Conservation (phyloP, 1,140 invertebrate genomes). For the Fragariocoptes setiger region DNA sequence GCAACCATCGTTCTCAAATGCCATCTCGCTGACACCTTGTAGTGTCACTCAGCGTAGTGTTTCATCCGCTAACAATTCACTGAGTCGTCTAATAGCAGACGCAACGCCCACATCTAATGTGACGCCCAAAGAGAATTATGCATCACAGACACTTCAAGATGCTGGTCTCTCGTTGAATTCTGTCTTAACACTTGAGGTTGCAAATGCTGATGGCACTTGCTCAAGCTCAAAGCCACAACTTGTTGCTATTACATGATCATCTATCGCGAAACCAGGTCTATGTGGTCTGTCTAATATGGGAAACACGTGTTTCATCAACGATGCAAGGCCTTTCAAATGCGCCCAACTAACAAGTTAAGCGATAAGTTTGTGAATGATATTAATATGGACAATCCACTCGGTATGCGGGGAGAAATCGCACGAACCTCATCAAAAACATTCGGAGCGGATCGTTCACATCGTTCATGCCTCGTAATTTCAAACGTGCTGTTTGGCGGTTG, state of each 20-base stretch:
- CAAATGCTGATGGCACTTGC: constrained; percentile 22
- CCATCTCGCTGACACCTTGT: no score
- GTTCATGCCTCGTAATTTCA: constrained; percentile 24
- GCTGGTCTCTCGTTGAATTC: no score
- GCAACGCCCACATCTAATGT: no score
- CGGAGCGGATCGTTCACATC: constrained; percentile 23
- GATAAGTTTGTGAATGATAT: constrained; percentile 23
- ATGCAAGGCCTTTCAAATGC: constrained; percentile 24
- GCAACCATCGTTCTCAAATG: no score
- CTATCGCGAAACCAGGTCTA: constrained; percentile 17
- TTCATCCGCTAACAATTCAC: no score
- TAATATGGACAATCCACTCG: constrained; percentile 27
- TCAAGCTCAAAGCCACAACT: constrained; percentile 13
- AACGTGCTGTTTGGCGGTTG: constrained; percentile 25
- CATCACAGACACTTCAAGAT: no score
- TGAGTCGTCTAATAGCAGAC: no score
- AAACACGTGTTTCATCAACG: constrained; percentile 32
- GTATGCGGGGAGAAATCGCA: constrained; percentile 28
- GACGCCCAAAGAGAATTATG: no score
- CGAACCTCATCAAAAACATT: constrained; percentile 23
- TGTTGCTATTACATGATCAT: constrained; percentile 8
- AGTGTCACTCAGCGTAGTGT: no score
- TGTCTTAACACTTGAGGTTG: no score
- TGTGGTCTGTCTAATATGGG: constrained; percentile 26
- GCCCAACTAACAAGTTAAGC: constrained; percentile 19